Conservation (phyloP, 2,797 vertebrate species). For the Gorsachius magnificus region DNA sequence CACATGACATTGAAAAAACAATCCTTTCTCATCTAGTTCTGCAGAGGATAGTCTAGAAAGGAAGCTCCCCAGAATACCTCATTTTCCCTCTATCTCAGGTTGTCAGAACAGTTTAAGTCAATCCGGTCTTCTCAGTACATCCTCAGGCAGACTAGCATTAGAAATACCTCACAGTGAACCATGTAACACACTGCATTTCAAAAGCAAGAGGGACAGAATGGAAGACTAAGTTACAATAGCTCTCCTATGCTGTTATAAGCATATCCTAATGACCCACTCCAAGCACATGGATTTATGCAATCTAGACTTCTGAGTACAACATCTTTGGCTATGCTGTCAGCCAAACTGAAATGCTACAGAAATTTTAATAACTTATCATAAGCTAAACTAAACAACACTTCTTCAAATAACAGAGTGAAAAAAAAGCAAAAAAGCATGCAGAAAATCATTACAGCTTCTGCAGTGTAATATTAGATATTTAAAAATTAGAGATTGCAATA, state of each 20-base stretch:
- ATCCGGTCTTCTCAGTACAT: neutral
- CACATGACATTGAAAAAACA: neutral
- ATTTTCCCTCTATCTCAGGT: neutral
- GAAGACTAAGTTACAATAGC: neutral
- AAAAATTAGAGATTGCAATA: neutral
- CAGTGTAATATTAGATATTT: neutral
- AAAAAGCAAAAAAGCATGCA: neutral
- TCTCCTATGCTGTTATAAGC: neutral
- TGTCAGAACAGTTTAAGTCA: neutral
- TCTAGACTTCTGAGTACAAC: neutral
- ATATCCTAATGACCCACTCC: neutral
- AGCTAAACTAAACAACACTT: neutral
- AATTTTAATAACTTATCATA: neutral
- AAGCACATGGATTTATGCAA: neutral
- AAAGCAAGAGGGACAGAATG: neutral
- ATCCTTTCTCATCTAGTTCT: neutral
- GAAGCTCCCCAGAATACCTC: neutral
- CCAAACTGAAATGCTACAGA: neutral
- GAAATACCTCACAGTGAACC: neutral
- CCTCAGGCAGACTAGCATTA: neutral
- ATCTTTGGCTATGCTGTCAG: neutral
- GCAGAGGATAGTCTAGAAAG: neutral
- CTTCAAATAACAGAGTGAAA: neutral
- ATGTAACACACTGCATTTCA: neutral
- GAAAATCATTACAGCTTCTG: neutral